A percentile compares a stretch with the other conserved stretches of the same genome.
Conservation (phyloP, 2,888 invertebrate genomes). For the Napeogenes sylphis region DNA sequence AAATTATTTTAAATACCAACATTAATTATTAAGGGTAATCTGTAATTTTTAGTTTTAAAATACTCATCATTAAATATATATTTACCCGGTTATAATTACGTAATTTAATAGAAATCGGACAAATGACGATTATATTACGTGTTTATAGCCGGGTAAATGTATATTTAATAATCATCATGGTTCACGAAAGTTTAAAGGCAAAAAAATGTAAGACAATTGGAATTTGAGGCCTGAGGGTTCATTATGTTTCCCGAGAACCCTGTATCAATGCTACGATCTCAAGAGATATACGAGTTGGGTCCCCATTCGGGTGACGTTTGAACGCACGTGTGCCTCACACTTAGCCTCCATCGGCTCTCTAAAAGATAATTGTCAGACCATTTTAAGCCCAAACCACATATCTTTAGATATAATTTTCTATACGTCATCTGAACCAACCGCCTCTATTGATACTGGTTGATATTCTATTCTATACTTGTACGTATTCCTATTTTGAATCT, state of each 20-base stretch:
- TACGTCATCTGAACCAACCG: conserved; percentile 31
- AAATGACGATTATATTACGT: no score
- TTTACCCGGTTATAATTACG: no score
- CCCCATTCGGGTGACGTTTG: conserved; percentile 68
- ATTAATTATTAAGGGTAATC: no score
- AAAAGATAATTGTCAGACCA: conserved; percentile 36
- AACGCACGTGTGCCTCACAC: conserved; percentile 70
- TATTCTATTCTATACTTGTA: conserved; percentile 41
- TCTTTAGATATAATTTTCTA: conserved; percentile 35
- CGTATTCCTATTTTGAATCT: conserved; percentile 41
- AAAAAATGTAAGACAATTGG: conserved; percentile 29
- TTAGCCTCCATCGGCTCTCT: conserved; percentile 44
- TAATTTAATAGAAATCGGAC: no score
- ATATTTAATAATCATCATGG: no score
- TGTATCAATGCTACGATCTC: conserved; percentile 66
- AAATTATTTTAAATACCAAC: no score
- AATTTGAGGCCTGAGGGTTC: conserved; percentile 31
- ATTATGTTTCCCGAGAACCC: conserved; percentile 32
- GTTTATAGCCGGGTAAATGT: no score
- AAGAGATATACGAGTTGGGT: conserved; percentile 57
- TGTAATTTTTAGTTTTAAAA: no score
- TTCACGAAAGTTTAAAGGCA: neutral
- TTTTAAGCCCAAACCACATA: conserved; percentile 33
- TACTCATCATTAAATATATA: no score
- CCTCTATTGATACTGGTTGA: conserved; percentile 45